These are phyloP conservation scores for Ostrea edulis DNA, from an alignment of 1,140 invertebrate genomes.

Conservation along the genomic window DNA sequence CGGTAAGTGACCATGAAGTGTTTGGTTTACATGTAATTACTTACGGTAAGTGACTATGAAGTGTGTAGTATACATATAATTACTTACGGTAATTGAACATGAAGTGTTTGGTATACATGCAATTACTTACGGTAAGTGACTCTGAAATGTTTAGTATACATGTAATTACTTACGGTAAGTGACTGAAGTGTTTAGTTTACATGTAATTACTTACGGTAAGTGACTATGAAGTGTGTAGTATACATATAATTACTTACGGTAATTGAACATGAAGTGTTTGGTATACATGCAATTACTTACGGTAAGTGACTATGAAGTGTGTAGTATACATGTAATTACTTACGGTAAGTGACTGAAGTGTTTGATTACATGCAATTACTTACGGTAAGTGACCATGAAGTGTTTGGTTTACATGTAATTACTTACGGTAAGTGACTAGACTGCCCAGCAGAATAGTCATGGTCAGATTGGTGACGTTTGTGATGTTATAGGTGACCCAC, in stretches of 20 bases:
- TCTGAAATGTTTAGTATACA: neutral
- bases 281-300: neutral
- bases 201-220: too few species aligned
- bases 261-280: neutral
- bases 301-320: neutral
- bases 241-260: neutral
- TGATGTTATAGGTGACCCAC: constrained; percentile 49
- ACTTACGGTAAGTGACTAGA: neutral
- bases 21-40: neutral
- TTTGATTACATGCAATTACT: neutral
- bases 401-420: neutral
- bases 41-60: neutral
- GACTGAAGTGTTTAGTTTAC: neutral
- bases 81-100: neutral
- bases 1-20: neutral
- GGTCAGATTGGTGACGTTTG: constrained; percentile 14
- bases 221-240: neutral
- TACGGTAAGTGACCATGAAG: neutral
- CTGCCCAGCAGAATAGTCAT: constrained; percentile 36
- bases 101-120: neutral
- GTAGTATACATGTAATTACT: neutral
- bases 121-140: neutral
- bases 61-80: neutral
- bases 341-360: neutral
- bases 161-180: neutral